These are phyloP conservation scores for Eutolmus rufibarbis DNA, from an alignment of 2,888 invertebrate species.

Conservation along the genomic window DNA sequence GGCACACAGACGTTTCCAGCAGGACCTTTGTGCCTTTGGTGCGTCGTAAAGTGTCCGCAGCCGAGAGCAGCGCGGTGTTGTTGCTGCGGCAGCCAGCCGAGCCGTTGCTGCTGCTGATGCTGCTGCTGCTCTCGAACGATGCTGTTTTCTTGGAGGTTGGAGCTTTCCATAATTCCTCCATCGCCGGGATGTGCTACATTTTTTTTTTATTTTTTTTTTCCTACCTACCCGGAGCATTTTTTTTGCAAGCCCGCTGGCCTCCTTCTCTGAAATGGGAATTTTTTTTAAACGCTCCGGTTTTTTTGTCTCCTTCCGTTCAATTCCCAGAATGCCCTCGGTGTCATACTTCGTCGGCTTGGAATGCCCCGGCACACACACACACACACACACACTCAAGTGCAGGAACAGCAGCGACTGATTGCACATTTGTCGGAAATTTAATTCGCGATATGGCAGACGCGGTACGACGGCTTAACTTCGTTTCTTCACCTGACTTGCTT, in stretches of 20 bases:
- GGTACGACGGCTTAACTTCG: not conserved
- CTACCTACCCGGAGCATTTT: not conserved
- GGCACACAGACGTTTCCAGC: not conserved
- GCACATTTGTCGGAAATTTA: constrained; percentile 12
- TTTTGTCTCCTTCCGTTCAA: not conserved
- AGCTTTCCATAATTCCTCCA: constrained; percentile 27
- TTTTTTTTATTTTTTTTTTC: constrained; percentile 6
- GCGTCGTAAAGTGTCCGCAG: not conserved
- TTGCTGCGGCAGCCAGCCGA: not conserved
- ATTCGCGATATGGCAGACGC: not conserved
- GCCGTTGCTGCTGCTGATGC: not conserved
- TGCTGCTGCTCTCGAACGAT: not conserved
- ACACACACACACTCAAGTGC: not conserved
- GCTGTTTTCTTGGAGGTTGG: constrained; percentile 14
- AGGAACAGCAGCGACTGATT: not conserved
- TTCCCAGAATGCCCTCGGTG: constrained; percentile 2
- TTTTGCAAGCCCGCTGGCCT: constrained; percentile 5
- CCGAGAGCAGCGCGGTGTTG: not conserved
- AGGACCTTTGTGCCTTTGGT: constrained; percentile 10
- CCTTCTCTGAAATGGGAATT: constrained; percentile 32
- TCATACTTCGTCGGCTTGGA: not conserved
- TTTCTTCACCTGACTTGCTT: not conserved
- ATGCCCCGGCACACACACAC: not conserved
- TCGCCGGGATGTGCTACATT: constrained; percentile 1
- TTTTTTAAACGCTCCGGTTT: not conserved